A percentile compares a stretch with the other conserved stretches of the same genome.
Evolutionary conservation across 2,113 vertebrate genomes (phyloP).

Genomic region (Muntiacus muntjak): DNA sequence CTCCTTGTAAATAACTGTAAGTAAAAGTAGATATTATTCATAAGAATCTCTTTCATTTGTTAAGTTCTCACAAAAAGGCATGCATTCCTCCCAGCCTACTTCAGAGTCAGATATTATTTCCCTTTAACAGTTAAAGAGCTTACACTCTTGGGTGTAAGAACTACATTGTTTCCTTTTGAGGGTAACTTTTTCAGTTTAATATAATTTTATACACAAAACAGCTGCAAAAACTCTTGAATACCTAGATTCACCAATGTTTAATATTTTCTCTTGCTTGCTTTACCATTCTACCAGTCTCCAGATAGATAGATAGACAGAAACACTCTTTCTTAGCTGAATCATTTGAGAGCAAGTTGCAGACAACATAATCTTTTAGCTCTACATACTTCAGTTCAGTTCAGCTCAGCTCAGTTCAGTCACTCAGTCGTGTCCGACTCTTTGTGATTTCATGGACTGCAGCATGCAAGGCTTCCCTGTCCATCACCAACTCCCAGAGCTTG

Average conservation of each 20-base stretch:
- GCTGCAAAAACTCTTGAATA: not conserved
- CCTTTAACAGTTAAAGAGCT: not conserved
- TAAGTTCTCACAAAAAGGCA: not conserved
- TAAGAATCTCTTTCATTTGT: not conserved
- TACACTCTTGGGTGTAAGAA: not conserved
- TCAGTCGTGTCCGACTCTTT: not conserved
- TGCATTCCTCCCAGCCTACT: not conserved
- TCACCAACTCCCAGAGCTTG: not conserved
- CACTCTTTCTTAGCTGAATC: not conserved
- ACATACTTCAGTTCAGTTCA: not conserved
- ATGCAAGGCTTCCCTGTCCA: not conserved
- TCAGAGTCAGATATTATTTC: not conserved
- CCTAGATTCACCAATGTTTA: not conserved
- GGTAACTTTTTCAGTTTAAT: not conserved
- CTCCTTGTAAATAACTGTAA: not conserved
- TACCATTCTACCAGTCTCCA: not conserved
- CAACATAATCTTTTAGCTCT: not conserved
- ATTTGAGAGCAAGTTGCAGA: not conserved
- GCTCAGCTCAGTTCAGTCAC: not conserved
- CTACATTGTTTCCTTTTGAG: not conserved
- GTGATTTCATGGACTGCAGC: not conserved
- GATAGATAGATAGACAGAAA: not conserved
- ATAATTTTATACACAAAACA: constrained; percentile 2
- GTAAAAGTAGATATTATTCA: not conserved
- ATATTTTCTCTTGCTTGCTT: not conserved